Percentiles rank a stretch among this genome's conserved stretches.
These are phyloP conservation scores for Paramacrobiotus metropolitanus DNA, from an alignment of 1,140 invertebrate species.

Conservation along the genomic window DNA sequence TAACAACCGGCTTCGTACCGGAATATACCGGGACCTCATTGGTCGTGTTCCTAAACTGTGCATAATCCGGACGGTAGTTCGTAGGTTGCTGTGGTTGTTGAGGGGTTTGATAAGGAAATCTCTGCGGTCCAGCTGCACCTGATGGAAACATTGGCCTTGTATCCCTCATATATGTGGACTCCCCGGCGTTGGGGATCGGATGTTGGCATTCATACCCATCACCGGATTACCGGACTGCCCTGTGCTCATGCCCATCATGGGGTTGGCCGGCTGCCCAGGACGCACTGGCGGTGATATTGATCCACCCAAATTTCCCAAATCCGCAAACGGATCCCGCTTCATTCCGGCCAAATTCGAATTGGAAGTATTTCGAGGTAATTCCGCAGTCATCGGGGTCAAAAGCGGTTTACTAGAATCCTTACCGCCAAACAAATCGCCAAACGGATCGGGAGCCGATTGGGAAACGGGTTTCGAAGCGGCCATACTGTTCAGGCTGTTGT, in stretches of 20 bases:
- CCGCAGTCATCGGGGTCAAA: background rate
- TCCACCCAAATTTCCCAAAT: constrained; percentile 9
- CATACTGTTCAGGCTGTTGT: constrained; percentile 8
- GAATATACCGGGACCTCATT: background rate
- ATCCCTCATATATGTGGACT: no score
- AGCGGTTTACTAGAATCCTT: background rate
- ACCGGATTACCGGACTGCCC: background rate
- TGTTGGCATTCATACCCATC: no score
- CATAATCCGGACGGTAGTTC: background rate
- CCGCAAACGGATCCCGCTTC: constrained; percentile 13
- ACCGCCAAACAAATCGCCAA: constrained; percentile 10
- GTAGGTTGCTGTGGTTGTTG: background rate
- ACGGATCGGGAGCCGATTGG: constrained; percentile 11
- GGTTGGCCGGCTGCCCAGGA: background rate
- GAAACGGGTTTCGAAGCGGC: constrained; percentile 4
- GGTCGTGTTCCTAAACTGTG: background rate
- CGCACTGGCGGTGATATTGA: background rate
- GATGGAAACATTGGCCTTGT: background rate
- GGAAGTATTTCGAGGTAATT: background rate
- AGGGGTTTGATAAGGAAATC: no score
- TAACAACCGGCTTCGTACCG: background rate
- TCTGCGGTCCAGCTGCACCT: background rate
- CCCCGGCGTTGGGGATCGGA: background rate
- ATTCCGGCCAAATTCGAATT: background rate
- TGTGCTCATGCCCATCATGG: background rate